Percentiles rank a stretch among this genome's conserved stretches.
Conservation (phyloP, 2,797 vertebrate genomes). For the Decapterus maruadsi region DNA sequence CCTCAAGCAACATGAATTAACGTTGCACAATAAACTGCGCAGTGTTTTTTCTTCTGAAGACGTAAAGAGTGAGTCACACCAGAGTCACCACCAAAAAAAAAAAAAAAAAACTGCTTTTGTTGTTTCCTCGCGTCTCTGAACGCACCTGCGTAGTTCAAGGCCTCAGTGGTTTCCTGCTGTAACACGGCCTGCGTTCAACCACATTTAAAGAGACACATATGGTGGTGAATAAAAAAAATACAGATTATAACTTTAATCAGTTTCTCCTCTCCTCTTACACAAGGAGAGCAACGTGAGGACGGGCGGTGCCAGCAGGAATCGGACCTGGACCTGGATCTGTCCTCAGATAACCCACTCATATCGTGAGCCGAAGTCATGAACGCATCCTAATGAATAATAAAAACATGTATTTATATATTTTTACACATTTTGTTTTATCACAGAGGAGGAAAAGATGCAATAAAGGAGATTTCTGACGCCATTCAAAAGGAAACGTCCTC, state of each 20-base stretch:
- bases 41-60: not conserved
- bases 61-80: constrained; percentile 13
- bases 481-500: not conserved
- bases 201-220: fast-evolving
- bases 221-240: not conserved
- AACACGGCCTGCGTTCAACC: fast-evolving
- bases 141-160: not conserved
- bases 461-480: fast-evolving
- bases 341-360: constrained; percentile 1
- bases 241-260: fast-evolving
- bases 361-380: not conserved
- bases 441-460: fast-evolving
- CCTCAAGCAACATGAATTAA: too few species aligned
- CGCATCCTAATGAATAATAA: fast-evolving
- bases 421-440: fast-evolving
- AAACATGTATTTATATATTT: fast-evolving
- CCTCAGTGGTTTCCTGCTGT: not conserved
- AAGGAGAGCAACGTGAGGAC: too few species aligned
- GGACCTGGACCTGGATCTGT: not conserved
- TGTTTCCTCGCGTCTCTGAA: not conserved
- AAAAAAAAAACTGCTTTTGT: not conserved
- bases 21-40: too few species aligned
- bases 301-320: too few species aligned
- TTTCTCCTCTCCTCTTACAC: too few species aligned
- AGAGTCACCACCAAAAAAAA: not conserved